Evolutionary conservation across 2,113 vertebrate genomes (phyloP).

Genomic region (Chitala chitala): DNA sequence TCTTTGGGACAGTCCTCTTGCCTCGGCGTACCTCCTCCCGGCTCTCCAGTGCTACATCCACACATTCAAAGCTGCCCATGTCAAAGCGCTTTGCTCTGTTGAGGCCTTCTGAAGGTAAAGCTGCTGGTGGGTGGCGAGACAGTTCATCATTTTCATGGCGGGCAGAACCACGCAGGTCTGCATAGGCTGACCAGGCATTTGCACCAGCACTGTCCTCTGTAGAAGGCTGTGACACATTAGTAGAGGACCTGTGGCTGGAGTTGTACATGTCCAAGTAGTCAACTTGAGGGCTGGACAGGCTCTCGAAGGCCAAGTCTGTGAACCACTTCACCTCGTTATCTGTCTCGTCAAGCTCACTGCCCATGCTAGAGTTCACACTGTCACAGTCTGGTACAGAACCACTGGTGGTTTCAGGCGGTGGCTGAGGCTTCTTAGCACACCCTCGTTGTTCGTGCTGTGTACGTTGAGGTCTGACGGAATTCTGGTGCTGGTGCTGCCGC

Average conservation of each 20-base stretch:
- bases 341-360: conserved; percentile 73
- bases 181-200: conserved; percentile 65
- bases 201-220: conserved; percentile 69
- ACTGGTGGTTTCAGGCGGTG: conserved; percentile 41
- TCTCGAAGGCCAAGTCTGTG: conserved; percentile 65
- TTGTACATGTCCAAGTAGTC: conserved; percentile 75
- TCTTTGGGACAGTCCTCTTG: conserved; percentile 84
- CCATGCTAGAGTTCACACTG: conserved; percentile 62
- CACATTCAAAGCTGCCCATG: conserved; percentile 72
- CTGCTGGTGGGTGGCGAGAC: conserved; percentile 42
- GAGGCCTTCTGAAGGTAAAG: conserved; percentile 42
- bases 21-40: conserved; percentile 59
- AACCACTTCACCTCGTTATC: conserved; percentile 77
- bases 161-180: conserved; percentile 56
- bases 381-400: conserved; percentile 42
- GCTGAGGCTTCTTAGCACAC: conserved; percentile 46
- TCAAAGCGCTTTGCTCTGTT: conserved; percentile 64
- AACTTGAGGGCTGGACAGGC: conserved; percentile 63
- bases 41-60: conserved; percentile 80
- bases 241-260: conserved; percentile 67
- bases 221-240: conserved; percentile 69
- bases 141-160: conserved; percentile 54
- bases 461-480: conserved; percentile 42
- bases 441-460: conserved; percentile 53
- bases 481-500: conserved; percentile 53